Conservation (phyloP, 2,888 invertebrate genomes). For the Hymenopus coronatus region DNA sequence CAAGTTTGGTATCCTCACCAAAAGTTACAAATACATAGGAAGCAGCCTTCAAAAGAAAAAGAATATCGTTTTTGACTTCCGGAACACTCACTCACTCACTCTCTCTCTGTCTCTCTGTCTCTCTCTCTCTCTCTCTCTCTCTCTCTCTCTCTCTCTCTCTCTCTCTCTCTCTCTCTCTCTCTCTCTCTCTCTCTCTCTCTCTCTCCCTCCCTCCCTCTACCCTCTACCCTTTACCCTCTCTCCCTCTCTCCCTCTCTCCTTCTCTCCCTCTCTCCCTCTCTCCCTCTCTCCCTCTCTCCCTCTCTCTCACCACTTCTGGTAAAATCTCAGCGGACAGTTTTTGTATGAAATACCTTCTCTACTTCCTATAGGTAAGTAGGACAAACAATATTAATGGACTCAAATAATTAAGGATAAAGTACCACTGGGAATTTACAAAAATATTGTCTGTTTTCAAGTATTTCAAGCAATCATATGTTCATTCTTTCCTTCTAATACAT, state of each 20-base stretch:
- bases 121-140: not conserved
- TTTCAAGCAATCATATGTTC: too few relatives aligned
- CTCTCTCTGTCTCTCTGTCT: not conserved
- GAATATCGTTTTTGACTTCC: too few relatives aligned
- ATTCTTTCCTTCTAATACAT: too few relatives aligned
- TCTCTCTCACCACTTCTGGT: not conserved
- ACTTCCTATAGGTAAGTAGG: too few relatives aligned
- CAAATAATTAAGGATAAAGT: not conserved
- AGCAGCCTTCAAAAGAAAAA: too few relatives aligned
- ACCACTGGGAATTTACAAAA: not conserved
- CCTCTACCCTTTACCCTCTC: not conserved
- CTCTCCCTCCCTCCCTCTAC: not conserved
- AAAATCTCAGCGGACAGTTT: not conserved
- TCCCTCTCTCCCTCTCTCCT: not conserved
- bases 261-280: not conserved
- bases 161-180: not conserved
- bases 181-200: not conserved
- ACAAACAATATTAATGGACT: not conserved
- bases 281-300: constrained; percentile 3
- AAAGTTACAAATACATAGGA: too few relatives aligned
- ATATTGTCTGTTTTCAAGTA: too few relatives aligned
- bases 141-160: not conserved
- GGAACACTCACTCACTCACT: not conserved
- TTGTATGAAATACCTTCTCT: too few relatives aligned
- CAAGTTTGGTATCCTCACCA: too few relatives aligned